A percentile compares a stretch with the other conserved stretches of the same genome.
Conservation (phyloP, 2,113 vertebrate genomes). For the Podarcis cretensis region DNA sequence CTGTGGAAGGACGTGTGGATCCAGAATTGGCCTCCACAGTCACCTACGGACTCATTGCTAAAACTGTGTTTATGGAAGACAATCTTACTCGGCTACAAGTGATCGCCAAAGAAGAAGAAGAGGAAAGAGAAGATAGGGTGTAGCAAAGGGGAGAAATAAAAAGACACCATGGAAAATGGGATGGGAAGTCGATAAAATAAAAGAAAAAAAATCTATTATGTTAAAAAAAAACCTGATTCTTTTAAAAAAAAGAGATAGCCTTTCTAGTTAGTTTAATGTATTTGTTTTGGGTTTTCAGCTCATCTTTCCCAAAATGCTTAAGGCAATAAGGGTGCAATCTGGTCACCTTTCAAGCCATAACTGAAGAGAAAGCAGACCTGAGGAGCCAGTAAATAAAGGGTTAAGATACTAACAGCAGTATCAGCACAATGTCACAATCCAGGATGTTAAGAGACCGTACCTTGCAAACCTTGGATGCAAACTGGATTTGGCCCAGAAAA, state of each 20-base stretch:
- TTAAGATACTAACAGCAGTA: neutral
- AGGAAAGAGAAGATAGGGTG: too few relatives aligned
- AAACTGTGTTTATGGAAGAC: too few relatives aligned
- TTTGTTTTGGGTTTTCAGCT: slow-evolving; percentile 8
- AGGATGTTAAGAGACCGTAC: neutral
- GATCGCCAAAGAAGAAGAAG: too few relatives aligned
- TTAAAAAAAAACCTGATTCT: neutral
- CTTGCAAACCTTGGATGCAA: neutral
- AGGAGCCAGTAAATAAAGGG: neutral
- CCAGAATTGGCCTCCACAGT: too few relatives aligned
- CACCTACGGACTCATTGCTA: too few relatives aligned
- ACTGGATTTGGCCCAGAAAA: neutral
- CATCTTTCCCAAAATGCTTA: neutral
- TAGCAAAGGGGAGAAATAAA: too few relatives aligned
- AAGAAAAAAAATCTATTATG: too few relatives aligned
- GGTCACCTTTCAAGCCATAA: neutral
- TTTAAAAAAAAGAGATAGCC: neutral
- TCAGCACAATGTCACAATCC: neutral
- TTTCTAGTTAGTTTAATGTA: neutral
- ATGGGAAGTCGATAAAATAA: too few relatives aligned
- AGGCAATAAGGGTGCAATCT: neutral
- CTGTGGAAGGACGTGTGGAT: too few relatives aligned
- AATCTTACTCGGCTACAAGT: too few relatives aligned
- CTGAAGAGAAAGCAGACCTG: neutral
- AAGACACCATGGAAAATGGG: too few relatives aligned